These are phyloP conservation scores for Phodopus roborovskii DNA, from an alignment of 2,113 vertebrate species.

Conservation along the genomic window DNA sequence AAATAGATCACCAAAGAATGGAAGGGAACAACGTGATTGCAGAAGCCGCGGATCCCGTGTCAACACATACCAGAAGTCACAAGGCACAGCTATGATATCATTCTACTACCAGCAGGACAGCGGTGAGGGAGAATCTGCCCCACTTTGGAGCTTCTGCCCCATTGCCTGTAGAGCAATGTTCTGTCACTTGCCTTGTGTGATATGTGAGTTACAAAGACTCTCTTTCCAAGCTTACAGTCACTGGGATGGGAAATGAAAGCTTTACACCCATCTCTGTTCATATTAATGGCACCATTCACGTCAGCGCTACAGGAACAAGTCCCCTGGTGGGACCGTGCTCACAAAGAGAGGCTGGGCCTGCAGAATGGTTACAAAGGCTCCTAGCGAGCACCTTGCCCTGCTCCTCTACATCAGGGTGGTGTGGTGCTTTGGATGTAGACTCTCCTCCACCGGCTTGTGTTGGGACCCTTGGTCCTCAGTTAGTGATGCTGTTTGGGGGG, in stretches of 20 bases:
- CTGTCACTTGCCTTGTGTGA: neutral
- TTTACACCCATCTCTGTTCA: neutral
- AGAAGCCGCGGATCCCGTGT: neutral
- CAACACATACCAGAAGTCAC: neutral
- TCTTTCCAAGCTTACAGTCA: neutral
- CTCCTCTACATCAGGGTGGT: neutral
- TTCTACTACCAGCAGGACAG: too few species aligned
- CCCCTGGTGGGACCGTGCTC: neutral
- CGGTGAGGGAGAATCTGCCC: neutral
- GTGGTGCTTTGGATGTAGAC: neutral
- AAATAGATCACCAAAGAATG: neutral
- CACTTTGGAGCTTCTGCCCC: neutral
- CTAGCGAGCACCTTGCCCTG: neutral
- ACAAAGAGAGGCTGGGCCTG: neutral
- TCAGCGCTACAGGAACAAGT: neutral
- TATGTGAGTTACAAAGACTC: neutral
- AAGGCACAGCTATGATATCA: too few species aligned
- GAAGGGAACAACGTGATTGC: neutral
- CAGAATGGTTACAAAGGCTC: neutral
- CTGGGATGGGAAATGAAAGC: neutral
- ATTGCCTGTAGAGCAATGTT: neutral
- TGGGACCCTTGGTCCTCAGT: neutral
- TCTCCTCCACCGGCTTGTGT: neutral
- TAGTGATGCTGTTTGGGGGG: neutral
- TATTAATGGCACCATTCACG: neutral